phyloP scores from a whole-genome alignment of 2,113 vertebrate species.

The Takifugu flavidus region DNA sequence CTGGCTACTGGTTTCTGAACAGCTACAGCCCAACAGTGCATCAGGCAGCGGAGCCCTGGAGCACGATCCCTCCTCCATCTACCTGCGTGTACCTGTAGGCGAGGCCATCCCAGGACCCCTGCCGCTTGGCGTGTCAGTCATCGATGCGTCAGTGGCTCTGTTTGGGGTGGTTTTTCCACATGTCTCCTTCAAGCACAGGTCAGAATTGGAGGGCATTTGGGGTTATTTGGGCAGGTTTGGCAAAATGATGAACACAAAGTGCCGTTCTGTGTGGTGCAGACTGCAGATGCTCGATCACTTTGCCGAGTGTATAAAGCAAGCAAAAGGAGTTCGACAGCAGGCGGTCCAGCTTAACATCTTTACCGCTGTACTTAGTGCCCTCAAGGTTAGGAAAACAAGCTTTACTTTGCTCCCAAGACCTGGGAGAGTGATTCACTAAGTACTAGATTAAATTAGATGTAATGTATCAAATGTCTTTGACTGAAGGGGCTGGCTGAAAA shows the following conservation, averaged over 20 bases:
- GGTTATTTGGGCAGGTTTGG: slow-evolving; percentile 22
- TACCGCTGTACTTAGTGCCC: slow-evolving; percentile 94
- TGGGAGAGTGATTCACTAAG: background rate
- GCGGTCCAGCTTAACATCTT: slow-evolving; percentile 98
- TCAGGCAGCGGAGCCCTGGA: slow-evolving; percentile 97
- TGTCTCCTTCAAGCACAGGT: slow-evolving; percentile 98
- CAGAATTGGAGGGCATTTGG: slow-evolving; percentile 14
- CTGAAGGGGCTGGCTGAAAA: slow-evolving; percentile 94
- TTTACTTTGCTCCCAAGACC: background rate
- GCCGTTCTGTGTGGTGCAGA: slow-evolving; percentile 62
- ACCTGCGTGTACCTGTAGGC: slow-evolving; percentile 88
- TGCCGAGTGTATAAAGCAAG: slow-evolving; percentile 98
- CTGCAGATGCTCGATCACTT: slow-evolving; percentile 99
- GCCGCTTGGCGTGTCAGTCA: slow-evolving; percentile 94
- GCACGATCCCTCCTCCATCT: slow-evolving; percentile 97
- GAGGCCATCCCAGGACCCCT: slow-evolving; percentile 95
- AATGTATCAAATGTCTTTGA: background rate
- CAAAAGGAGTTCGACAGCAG: slow-evolving; percentile 96
- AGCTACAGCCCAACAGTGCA: slow-evolving; percentile 97
- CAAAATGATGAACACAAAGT: background rate
- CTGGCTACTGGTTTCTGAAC: slow-evolving; percentile 17
- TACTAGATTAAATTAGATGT: background rate
- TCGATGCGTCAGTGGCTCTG: slow-evolving; percentile 94
- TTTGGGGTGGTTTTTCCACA: slow-evolving; percentile 98
- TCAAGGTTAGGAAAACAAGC: slow-evolving; percentile 82